A percentile compares a stretch with the other conserved stretches of the same genome.
These are phyloP conservation scores for Dioctria linearis DNA, from an alignment of 2,888 invertebrate genomes.

Conservation along the genomic window DNA sequence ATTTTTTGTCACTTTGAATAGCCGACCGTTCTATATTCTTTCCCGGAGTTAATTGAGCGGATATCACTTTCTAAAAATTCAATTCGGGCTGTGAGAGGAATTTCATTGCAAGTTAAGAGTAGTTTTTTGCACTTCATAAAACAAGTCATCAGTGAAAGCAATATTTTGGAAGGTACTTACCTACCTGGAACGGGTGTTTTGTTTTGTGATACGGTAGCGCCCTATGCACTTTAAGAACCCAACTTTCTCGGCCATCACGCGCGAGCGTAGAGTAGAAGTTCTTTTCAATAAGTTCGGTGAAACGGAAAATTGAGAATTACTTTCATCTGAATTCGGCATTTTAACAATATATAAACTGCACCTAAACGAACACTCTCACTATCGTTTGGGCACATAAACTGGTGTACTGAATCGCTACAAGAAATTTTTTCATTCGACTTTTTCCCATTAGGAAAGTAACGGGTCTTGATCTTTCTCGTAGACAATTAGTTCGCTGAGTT, in stretches of 20 bases:
- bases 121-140: conserved; percentile 41
- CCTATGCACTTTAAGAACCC: conserved; percentile 14
- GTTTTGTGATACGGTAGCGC: background rate
- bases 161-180: conserved; percentile 33
- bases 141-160: conserved; percentile 51
- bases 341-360: too few species aligned
- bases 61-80: conserved; percentile 55
- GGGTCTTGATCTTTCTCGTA: too few species aligned
- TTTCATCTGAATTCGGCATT: too few species aligned
- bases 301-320: background rate
- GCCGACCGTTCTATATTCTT: conserved; percentile 53
- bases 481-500: too few species aligned
- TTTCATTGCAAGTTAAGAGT: conserved; percentile 48
- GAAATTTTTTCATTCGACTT: too few species aligned
- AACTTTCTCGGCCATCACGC: conserved; percentile 26
- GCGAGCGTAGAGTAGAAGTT: conserved; percentile 4
- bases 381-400: too few species aligned
- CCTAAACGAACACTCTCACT: too few species aligned
- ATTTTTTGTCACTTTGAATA: conserved; percentile 50
- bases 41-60: conserved; percentile 39
- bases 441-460: too few species aligned
- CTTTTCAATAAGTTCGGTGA: background rate
- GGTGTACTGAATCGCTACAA: too few species aligned
- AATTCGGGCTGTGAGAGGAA: conserved; percentile 46
- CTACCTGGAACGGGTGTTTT: background rate